These are phyloP conservation scores for Antennarius maculatus DNA, from an alignment of 2,797 vertebrate genomes.

Conservation along the genomic window DNA sequence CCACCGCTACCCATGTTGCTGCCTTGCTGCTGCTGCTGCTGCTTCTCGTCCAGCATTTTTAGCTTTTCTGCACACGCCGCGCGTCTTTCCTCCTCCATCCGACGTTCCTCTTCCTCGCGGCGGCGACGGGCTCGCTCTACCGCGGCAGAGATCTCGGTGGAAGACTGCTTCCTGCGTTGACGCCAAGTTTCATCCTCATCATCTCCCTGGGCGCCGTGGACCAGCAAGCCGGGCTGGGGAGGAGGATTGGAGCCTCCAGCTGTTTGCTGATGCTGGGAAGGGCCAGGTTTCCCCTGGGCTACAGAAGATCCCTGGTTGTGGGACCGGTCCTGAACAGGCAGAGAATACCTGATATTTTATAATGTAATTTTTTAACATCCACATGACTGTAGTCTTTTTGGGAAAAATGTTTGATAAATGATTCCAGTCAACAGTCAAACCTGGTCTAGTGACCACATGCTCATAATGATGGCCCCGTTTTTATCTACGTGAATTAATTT, in stretches of 20 bases:
- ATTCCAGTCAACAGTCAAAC: conserved; percentile 12
- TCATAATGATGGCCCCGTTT: no score
- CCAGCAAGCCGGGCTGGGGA: conserved; percentile 60
- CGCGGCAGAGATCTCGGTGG: conserved; percentile 89
- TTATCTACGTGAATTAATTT: no score
- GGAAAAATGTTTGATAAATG: conserved; percentile 31
- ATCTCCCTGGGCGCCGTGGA: conserved; percentile 78
- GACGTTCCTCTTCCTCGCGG: conserved; percentile 90
- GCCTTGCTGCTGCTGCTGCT: conserved; percentile 82
- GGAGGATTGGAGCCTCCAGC: conserved; percentile 67
- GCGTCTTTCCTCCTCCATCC: conserved; percentile 93
- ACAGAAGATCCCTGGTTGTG: conserved; percentile 67
- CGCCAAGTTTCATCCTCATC: conserved; percentile 96
- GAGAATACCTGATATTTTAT: conserved; percentile 9
- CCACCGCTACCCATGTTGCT: conserved; percentile 47
- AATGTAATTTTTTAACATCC: not conserved
- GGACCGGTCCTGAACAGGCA: conserved; percentile 72
- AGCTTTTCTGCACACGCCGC: conserved; percentile 94
- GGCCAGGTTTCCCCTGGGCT: conserved; percentile 65
- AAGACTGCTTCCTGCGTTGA: conserved; percentile 91
- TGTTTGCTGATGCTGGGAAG: conserved; percentile 68
- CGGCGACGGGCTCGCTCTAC: conserved; percentile 91
- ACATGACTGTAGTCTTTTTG: not conserved
- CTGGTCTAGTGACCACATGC: no score
- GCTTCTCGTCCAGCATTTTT: conserved; percentile 93